Evolutionary conservation across 2,797 vertebrate genomes (phyloP), one percentile per base, ranked within the genome.

Genomic region (Chromobotia macracanthus): DNA sequence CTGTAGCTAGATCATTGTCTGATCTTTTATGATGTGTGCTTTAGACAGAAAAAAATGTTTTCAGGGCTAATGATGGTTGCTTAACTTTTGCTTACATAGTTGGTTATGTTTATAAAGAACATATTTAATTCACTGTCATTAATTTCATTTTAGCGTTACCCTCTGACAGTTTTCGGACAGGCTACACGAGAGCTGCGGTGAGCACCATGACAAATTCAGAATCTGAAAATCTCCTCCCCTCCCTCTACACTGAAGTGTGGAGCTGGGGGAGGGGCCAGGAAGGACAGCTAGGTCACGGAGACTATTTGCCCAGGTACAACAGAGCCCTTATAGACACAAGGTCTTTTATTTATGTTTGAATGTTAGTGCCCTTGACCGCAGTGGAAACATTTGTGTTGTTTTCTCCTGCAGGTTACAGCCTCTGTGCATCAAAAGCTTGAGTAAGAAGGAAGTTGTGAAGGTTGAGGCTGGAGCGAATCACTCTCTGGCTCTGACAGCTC

Each of bases 241-340:
- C 93, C 72, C 90, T 99, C 82, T 94, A 93, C 84, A 98, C 97
- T 0, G 98, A 99, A 82, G 96, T 99, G 67, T 99, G 98, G 98
- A 99, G 94, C 87, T 99, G 98, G 98, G 98, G 98, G 12, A 95
- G 95, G 18, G 97, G 98, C 3, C 96, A 97, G 60, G 97, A 98
- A 84, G 98, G 98, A 1, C 98, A 99, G 71, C 92, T 99, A 61
- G 98, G 98, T 2, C 98, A 98, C 1, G 97, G 97, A 3, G 98
- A 99, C 87, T 90, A 95, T 82, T 92, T 98, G 18, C 95, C 96
- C 73, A 95, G 97, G 97, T 98, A 82, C 89, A 78, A 10, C 1
- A 56, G 44, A 64, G 11, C 11, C 4, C 19, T 25, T 21, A 38
- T 79, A 66, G 21, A 44, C 38, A 53, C 48, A 0, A 23, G 23